These are phyloP conservation scores for Nothoprocta perdicaria DNA, from an alignment of 2,113 vertebrate species.

Conservation along the genomic window DNA sequence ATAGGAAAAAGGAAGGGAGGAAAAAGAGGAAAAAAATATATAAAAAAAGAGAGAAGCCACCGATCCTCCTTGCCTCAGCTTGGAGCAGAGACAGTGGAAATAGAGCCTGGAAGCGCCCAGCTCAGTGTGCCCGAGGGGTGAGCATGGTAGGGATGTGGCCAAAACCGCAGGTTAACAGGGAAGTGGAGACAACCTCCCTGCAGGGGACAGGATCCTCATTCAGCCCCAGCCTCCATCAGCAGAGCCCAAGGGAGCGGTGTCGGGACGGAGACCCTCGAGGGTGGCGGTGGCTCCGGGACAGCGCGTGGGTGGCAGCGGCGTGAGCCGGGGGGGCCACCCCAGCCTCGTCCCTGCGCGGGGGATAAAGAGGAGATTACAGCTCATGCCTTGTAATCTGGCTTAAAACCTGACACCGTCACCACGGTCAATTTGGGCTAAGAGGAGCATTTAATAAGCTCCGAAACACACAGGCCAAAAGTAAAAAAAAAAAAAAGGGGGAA, in stretches of 20 bases:
- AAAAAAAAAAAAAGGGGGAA: background rate
- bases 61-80: background rate
- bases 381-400: conserved; percentile 43
- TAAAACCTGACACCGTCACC: conserved; percentile 54
- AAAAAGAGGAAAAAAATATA: background rate
- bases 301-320: background rate
- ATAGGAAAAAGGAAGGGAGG: background rate
- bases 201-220: fast-evolving
- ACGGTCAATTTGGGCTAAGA: conserved; percentile 25
- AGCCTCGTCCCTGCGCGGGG: background rate
- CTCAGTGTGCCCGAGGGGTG: background rate
- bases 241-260: background rate
- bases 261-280: background rate
- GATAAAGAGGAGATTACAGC: conserved; percentile 60
- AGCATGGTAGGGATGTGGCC: fast-evolving
- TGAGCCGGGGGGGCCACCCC: background rate
- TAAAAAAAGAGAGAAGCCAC: background rate
- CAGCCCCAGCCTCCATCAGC: background rate
- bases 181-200: fast-evolving
- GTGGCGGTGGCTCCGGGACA: background rate
- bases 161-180: background rate
- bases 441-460: conserved; percentile 57
- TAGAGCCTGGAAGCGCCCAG: background rate
- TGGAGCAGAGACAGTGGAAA: background rate
- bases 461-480: background rate